These are phyloP conservation scores for Aricia artaxerxes DNA, from an alignment of 2,888 invertebrate species.

Conservation along the genomic window DNA sequence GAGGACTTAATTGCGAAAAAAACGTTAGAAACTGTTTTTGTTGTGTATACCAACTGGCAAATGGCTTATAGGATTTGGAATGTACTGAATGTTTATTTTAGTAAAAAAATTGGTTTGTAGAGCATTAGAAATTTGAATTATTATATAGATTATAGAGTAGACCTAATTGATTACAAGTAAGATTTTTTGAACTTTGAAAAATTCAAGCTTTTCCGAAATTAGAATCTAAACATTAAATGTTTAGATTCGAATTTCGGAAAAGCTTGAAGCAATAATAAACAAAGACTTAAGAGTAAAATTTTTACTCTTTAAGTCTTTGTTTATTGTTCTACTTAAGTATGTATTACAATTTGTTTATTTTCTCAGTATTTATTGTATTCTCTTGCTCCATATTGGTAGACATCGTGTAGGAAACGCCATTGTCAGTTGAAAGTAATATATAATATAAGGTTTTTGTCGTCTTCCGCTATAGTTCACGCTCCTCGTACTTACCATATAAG, in stretches of 20 bases:
- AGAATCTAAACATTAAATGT: too few species aligned
- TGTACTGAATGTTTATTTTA: background rate
- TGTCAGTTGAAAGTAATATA: constrained; percentile 2
- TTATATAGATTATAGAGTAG: too few species aligned
- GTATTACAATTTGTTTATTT: background rate
- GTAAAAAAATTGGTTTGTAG: background rate
- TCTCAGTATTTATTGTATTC: background rate
- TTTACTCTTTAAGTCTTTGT: too few species aligned
- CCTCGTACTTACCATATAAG: constrained; percentile 17
- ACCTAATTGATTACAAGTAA: too few species aligned
- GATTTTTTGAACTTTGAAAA: too few species aligned
- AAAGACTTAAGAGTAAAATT: too few species aligned
- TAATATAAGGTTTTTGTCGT: constrained; percentile 29
- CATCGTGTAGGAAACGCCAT: background rate
- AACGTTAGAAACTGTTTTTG: constrained; percentile 30
- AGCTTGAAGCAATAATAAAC: too few species aligned
- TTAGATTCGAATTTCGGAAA: too few species aligned
- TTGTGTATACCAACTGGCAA: constrained; percentile 26
- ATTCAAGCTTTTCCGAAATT: too few species aligned
- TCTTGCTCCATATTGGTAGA: background rate
- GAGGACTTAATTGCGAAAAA: constrained; percentile 41
- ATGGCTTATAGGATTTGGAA: background rate
- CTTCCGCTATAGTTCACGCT: constrained; percentile 16
- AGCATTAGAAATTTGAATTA: too few species aligned
- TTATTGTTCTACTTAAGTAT: background rate